phyloP scores from a whole-genome alignment of 2,888 invertebrate species.

The Conus canariensis region DNA sequence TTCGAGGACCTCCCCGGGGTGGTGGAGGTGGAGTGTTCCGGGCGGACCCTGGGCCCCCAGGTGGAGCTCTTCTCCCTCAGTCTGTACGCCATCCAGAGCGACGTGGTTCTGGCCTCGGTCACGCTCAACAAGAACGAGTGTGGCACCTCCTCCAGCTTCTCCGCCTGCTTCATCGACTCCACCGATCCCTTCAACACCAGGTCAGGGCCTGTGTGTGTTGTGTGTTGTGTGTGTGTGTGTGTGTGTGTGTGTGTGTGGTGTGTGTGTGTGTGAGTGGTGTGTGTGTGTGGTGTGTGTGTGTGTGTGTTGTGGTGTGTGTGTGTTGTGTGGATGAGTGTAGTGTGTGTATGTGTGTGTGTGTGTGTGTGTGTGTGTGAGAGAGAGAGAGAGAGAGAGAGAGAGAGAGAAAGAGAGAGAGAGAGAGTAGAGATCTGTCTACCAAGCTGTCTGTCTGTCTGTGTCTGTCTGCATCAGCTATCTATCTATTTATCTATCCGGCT shows the following conservation, averaged over 20 bases:
- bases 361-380: not conserved
- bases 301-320: not conserved
- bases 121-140: conserved; percentile 25
- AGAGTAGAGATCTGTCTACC: too few species aligned
- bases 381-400: too few species aligned
- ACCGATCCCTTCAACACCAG: conserved; percentile 31
- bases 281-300: too few species aligned
- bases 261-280: too few species aligned
- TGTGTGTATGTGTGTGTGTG: not conserved
- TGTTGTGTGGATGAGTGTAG: too few species aligned
- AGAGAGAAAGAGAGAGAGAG: too few species aligned
- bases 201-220: not conserved
- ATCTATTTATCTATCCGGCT: too few species aligned
- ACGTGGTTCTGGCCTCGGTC: conserved; percentile 35
- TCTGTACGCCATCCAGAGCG: conserved; percentile 27
- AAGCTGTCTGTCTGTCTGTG: too few species aligned
- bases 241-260: too few species aligned
- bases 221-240: too few species aligned
- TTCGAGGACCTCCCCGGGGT: conserved; percentile 36
- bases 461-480: too few species aligned
- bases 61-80: conserved; percentile 32
- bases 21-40: conserved; percentile 38
- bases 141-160: conserved; percentile 34
- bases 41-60: not conserved
- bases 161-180: conserved; percentile 35